These are phyloP conservation scores for Psephotus haematonotus DNA, from an alignment of 2,113 vertebrate species.

Conservation along the genomic window DNA sequence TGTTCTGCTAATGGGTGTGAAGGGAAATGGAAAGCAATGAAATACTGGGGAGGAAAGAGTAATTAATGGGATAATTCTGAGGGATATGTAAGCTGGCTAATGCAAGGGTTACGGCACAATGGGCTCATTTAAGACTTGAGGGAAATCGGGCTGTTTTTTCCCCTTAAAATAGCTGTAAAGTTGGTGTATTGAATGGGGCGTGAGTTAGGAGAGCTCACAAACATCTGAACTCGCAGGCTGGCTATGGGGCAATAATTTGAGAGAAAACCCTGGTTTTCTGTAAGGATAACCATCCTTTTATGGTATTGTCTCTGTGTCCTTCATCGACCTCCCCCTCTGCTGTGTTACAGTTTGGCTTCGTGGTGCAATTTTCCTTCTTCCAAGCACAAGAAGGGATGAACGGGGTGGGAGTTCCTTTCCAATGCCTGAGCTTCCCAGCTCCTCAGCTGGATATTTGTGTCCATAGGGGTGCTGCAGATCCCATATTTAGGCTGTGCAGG, in stretches of 20 bases:
- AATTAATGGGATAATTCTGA: not conserved
- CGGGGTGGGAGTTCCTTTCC: not conserved
- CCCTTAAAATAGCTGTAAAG: accelerated
- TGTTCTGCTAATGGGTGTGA: not conserved
- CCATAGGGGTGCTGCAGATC: not conserved
- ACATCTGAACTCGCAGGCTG: accelerated
- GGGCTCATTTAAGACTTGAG: not conserved
- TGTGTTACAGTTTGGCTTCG: not conserved
- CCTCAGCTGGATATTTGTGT: not conserved
- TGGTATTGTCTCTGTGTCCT: accelerated
- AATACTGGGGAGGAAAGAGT: not conserved
- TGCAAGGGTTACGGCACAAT: accelerated
- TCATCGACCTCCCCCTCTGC: not conserved
- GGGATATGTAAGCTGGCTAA: not conserved
- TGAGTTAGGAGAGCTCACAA: not conserved
- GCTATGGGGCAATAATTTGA: accelerated
- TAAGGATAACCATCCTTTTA: not conserved
- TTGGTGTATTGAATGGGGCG: accelerated
- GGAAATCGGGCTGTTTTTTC: accelerated
- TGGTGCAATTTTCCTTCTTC: not conserved
- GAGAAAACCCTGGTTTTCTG: accelerated
- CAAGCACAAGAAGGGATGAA: not conserved
- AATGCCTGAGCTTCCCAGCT: not conserved
- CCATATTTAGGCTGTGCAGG: not conserved
- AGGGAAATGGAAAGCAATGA: not conserved